Evolutionary conservation across 2,888 invertebrate species (phyloP).

Genomic region (Eulithis testata): DNA sequence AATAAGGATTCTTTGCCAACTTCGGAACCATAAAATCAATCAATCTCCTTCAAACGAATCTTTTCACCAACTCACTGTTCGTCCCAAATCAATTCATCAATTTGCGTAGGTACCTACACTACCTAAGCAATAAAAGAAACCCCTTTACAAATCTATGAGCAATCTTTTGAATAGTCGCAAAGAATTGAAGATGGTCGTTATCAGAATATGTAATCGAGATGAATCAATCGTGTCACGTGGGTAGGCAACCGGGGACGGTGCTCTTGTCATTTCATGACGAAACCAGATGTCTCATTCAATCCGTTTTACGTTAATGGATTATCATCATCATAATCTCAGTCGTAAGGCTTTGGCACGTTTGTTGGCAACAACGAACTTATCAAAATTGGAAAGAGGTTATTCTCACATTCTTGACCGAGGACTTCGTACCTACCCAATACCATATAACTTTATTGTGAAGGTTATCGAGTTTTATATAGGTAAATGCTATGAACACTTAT

Average conservation of each 20-base stretch:
- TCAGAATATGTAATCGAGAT: constrained; percentile 20
- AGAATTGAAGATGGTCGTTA: constrained; percentile 14
- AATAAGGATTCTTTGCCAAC: too few relatives aligned
- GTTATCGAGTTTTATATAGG: constrained; percentile 2
- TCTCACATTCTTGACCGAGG: too few relatives aligned
- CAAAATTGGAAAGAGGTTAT: too few relatives aligned
- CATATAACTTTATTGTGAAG: not conserved
- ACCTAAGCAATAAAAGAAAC: not conserved
- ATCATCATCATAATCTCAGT: too few relatives aligned
- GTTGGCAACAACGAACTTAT: too few relatives aligned
- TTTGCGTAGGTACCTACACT: constrained; percentile 7
- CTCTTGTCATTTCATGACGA: constrained; percentile 20
- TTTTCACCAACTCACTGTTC: constrained; percentile 1
- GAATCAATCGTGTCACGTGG: constrained; percentile 17
- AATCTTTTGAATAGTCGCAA: constrained; percentile 9
- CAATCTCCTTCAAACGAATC: constrained; percentile 1
- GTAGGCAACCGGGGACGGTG: constrained; percentile 3
- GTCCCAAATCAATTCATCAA: constrained; percentile 14
- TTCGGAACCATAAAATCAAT: not conserved
- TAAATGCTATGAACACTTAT: constrained; percentile 6
- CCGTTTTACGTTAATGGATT: not conserved
- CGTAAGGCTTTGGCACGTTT: too few relatives aligned
- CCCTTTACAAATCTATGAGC: constrained; percentile 18
- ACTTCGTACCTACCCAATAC: too few relatives aligned
- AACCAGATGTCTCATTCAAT: constrained; percentile 13